Base-by-base conservation (phyloP, 2,888 invertebrate species). In the Corbicula japonica region DNA sequence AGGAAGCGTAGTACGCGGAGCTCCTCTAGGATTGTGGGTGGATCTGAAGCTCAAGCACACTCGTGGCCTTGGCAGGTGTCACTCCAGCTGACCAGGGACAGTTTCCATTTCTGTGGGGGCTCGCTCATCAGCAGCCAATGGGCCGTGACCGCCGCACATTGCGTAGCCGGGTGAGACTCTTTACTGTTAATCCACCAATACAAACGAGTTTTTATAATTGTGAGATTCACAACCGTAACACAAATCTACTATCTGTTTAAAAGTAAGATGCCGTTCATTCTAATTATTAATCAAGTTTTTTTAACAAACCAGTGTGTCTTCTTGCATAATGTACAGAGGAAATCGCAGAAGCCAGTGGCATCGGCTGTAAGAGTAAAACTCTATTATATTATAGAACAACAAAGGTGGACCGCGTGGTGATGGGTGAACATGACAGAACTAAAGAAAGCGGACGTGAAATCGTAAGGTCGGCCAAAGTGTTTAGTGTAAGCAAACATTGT, bases 1-100 rank as follows among this genome's bases (percentile, higher is more conserved):
- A 48, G 8, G 41, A 61, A 41, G 44, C 41, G 61, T 18, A 48
- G 21, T 38, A 21, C 15, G 8, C 50, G 35, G 6, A 52, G 50
- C 2, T 12, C 30, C 10, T n/a, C 44, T 18, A 62, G 66, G 35
- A 80, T 80, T 30, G 79, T 80, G 10, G 71, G 75, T 12, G 79
- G 79, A 12, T 28, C 56, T 10, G 75, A 80, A 26, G 41, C 75
- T 0, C 46, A 23, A 6, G 52, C 44, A 2, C 52, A 80, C 44
- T 32, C 52, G 0, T 80, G 79, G 79, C 75, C 79, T 12, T 80
- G 79, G 79, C 79, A 80, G 61, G 79, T 70, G 44, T 80, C 79
- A 2, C 62, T 80, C 5, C 75, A 80, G 41, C 58, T 60, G 10
- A 54, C n/a, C n/a, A n/a, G 32, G 15, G 26, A 26, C 18, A 65